Percentiles rank a stretch among this genome's conserved stretches.
phyloP scores from a whole-genome alignment of 2,797 vertebrate species.

The Tragopan temminckii region DNA sequence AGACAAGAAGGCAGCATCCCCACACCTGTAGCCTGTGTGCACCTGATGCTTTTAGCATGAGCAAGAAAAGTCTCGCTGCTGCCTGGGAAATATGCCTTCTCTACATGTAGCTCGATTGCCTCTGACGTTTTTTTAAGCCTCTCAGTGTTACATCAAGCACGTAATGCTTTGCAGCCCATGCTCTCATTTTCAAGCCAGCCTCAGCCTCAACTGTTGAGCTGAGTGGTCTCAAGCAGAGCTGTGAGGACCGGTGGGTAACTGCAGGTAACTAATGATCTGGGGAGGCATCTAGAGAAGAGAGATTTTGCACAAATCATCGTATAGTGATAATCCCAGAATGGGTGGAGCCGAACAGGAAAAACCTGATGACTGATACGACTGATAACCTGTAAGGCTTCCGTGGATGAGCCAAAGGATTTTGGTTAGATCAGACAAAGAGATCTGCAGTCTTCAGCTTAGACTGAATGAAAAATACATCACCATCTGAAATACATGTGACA shows the following conservation, averaged over 20 bases:
- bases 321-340: neutral
- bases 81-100: neutral
- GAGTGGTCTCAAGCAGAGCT: neutral
- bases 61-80: neutral
- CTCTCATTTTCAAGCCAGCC: neutral
- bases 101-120: neutral
- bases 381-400: neutral
- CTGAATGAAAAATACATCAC: neutral
- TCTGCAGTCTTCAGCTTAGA: neutral
- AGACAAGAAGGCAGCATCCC: neutral
- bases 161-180: neutral
- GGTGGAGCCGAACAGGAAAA: neutral
- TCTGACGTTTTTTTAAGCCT: neutral
- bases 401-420: neutral
- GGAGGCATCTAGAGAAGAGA: neutral
- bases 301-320: neutral
- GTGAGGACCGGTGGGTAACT: neutral
- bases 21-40: neutral
- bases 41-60: neutral
- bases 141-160: neutral
- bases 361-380: no score
- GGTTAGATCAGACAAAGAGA: neutral
- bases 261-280: neutral
- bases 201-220: neutral
- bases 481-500: neutral